Conservation (phyloP, 2,113 vertebrate species). For the Gnathonemus echidnorhynchus region DNA sequence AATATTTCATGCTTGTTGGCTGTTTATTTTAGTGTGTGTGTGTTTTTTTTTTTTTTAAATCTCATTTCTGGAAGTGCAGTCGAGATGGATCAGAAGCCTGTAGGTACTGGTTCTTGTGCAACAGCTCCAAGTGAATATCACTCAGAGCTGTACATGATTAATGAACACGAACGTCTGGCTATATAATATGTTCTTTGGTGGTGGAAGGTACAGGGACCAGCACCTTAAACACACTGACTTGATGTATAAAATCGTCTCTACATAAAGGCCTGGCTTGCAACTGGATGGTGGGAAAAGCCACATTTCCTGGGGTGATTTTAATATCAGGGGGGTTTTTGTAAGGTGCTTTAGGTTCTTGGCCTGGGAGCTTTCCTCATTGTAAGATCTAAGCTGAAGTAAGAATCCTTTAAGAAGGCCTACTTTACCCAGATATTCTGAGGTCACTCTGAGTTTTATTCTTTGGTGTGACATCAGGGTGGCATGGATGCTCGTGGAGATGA, state of each 20-base stretch:
- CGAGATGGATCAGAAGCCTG: not conserved
- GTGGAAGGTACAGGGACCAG: not conserved
- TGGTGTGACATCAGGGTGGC: not conserved
- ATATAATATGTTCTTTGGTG: not conserved
- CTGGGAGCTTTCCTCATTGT: not conserved
- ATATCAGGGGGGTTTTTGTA: not conserved
- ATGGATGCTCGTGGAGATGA: not conserved
- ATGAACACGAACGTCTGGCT: not conserved
- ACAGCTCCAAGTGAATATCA: not conserved
- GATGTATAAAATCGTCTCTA: not conserved
- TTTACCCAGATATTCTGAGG: not conserved
- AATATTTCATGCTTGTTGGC: not conserved
- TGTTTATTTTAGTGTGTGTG: not conserved
- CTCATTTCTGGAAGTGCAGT: not conserved
- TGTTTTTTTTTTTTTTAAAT: not conserved
- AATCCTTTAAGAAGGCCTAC: not conserved
- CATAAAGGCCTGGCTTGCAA: not conserved
- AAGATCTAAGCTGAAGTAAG: not conserved
- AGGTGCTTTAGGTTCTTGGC: not conserved
- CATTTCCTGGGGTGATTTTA: not conserved
- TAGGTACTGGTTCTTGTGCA: not conserved
- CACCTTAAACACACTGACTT: not conserved
- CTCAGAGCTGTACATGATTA: not conserved
- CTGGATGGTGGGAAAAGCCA: not conserved
- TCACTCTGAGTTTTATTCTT: not conserved